Percentiles rank a stretch among this genome's conserved stretches.
Evolutionary conservation across 2,113 vertebrate genomes (phyloP).

Genomic region (Hypanus sabinus): DNA sequence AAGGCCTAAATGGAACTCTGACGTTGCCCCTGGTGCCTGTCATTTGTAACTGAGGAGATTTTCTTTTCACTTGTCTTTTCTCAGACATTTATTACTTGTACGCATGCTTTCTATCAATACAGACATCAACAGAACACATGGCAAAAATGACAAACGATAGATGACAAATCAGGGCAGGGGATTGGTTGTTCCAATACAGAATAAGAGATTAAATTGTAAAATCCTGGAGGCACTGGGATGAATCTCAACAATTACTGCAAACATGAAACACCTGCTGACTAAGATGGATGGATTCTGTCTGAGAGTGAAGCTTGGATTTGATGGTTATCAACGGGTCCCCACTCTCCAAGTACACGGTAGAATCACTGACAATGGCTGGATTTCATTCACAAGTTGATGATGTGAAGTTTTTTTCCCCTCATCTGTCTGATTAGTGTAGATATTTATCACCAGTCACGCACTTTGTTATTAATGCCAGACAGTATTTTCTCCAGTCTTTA

Average conservation of each 20-base stretch:
- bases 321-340: not conserved
- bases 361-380: conserved; percentile 5
- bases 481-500: not conserved
- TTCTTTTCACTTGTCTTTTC: conserved; percentile 18
- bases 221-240: conserved; percentile 24
- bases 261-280: conserved; percentile 14
- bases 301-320: not conserved
- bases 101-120: conserved; percentile 8
- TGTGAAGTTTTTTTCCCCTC: not conserved
- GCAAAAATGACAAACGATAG: not conserved
- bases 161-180: conserved; percentile 8
- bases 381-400: conserved; percentile 28
- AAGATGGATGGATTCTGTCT: conserved; percentile 32
- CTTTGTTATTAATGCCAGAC: not conserved
- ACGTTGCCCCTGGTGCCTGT: conserved; percentile 20
- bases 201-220: conserved; percentile 34
- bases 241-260: conserved; percentile 28
- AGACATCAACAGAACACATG: conserved; percentile 5
- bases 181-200: not conserved
- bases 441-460: conserved; percentile 12
- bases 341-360: not conserved
- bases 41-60: conserved; percentile 17
- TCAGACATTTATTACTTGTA: conserved; percentile 20
- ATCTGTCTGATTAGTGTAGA: conserved; percentile 20
- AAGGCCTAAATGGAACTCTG: conserved; percentile 3